Evolutionary conservation across 2,888 invertebrate genomes (phyloP).

Genomic region (Drosophila infuscata): DNA sequence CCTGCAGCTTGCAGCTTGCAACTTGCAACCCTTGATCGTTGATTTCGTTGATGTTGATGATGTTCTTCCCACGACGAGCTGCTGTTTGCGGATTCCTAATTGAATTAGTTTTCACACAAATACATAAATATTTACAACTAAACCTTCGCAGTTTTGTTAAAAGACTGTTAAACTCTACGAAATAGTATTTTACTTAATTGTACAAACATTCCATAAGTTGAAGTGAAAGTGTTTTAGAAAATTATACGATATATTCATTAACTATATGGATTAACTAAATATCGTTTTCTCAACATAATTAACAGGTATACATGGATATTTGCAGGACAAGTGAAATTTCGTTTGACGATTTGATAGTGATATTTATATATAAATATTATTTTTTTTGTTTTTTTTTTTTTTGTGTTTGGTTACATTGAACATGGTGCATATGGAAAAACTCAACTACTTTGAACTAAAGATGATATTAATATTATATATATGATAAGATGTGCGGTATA

Average conservation of each 20-base stretch:
- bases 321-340: slow-evolving; percentile 42
- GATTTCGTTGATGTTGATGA: neutral
- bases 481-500: slow-evolving; percentile 1
- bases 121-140: slow-evolving; percentile 58
- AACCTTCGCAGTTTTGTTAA: slow-evolving; percentile 82
- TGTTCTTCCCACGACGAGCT: slow-evolving; percentile 52
- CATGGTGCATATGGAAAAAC: slow-evolving; percentile 61
- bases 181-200: slow-evolving; percentile 47
- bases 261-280: slow-evolving; percentile 30
- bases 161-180: slow-evolving; percentile 50
- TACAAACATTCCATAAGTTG: slow-evolving; percentile 79
- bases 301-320: slow-evolving; percentile 51
- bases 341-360: slow-evolving; percentile 26
- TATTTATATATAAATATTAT: neutral
- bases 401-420: slow-evolving; percentile 53
- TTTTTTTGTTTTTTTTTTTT: neutral
- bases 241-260: slow-evolving; percentile 41
- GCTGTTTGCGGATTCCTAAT: slow-evolving; percentile 48
- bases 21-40: neutral
- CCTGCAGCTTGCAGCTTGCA: slow-evolving; percentile 1
- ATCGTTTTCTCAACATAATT: slow-evolving; percentile 41
- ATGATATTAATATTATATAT: slow-evolving; percentile 30
- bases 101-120: slow-evolving; percentile 24
- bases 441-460: slow-evolving; percentile 74
- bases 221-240: slow-evolving; percentile 55